Base-by-base conservation (phyloP, 2,888 invertebrate genomes). In the Glaucopsyche alexis region DNA sequence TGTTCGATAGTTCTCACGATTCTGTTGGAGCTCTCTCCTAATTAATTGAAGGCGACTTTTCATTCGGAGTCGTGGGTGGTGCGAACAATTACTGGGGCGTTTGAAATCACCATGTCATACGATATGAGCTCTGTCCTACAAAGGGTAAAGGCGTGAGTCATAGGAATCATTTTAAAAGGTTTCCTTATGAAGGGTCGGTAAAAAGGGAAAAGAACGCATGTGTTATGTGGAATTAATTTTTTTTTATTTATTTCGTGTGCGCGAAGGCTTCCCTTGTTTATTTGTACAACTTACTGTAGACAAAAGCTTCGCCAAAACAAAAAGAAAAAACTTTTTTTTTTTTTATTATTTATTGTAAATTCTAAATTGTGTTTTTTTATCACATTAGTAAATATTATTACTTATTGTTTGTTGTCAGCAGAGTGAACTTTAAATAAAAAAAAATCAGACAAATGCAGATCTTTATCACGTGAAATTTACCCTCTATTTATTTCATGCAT, bases 21-120 rank as follows among this genome's bases (percentile, higher is more conserved):
- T 79, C 80, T 80, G 78, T 82, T 79, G 82, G 82, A 84, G 83
- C 81, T 81, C 80, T 78, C 77, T 78, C 80, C 79, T 87, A 89
- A 89, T 91, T 91, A 91, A 90, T 89, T 85, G 85, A 80, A 83
- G 80, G 81, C 84, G 84, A 88, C 87, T 89, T 90, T 89, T 86
- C 86, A 88, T 87, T 88, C 82, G 79, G 78, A 81, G 78, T 78
- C 79, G 81, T 79, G 79, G 81, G 81, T 77, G 80, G 78, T 74
- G 71, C 73, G 71, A 73, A 77, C 77, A 78, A 78, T 77, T 77
- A 77, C 73, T 64, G 74, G 80, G 79, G 79, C 73, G 80, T 78
- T 76, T 76, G 79, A 81, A 81, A 80, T 77, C 77, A 74, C 75
- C 71, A 73, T 74, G 75, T 74, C 70, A 76, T 73, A 71, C 60